Conservation (phyloP, 2,888 invertebrate species). For the Gastracanthus pulcherrimus region DNA sequence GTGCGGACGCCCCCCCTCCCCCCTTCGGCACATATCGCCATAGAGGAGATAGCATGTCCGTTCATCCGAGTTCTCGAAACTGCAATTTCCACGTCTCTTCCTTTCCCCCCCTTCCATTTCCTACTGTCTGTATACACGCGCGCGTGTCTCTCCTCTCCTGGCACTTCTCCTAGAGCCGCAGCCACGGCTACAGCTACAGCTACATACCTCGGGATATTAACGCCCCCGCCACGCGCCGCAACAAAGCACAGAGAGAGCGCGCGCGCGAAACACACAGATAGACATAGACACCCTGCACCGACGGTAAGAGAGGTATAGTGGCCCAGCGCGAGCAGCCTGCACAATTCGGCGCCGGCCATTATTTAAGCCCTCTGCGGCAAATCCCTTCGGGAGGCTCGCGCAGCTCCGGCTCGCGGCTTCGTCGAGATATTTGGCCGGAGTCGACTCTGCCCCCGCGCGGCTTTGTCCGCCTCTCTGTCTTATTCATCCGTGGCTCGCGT, state of each 20-base stretch:
- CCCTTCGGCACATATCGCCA: neutral
- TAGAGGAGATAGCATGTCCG: conserved; percentile 10
- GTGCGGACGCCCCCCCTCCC: too few species aligned
- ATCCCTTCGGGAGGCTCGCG: conserved; percentile 45
- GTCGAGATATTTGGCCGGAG: conserved; percentile 23
- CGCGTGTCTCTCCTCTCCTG: neutral
- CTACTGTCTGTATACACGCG: neutral
- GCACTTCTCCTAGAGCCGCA: conserved; percentile 8
- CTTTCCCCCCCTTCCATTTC: neutral
- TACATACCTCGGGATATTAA: conserved; percentile 56
- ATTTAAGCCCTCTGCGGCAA: conserved; percentile 41
- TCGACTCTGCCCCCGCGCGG: neutral
- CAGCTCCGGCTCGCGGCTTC: too few species aligned
- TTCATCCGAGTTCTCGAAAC: conserved; percentile 51
- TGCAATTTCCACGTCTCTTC: conserved; percentile 44
- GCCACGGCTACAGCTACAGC: conserved; percentile 7
- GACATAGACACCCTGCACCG: neutral
- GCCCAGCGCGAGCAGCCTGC: neutral
- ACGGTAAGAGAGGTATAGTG: neutral
- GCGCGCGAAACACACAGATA: neutral
- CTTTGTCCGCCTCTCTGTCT: conserved; percentile 37
- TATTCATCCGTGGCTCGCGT: conserved; percentile 18
- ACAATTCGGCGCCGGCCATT: conserved; percentile 44
- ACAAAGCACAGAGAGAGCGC: conserved; percentile 21
- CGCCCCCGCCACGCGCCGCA: conserved; percentile 34